phyloP scores from a whole-genome alignment of 2,113 vertebrate species.

The Alligator mississippiensis region DNA sequence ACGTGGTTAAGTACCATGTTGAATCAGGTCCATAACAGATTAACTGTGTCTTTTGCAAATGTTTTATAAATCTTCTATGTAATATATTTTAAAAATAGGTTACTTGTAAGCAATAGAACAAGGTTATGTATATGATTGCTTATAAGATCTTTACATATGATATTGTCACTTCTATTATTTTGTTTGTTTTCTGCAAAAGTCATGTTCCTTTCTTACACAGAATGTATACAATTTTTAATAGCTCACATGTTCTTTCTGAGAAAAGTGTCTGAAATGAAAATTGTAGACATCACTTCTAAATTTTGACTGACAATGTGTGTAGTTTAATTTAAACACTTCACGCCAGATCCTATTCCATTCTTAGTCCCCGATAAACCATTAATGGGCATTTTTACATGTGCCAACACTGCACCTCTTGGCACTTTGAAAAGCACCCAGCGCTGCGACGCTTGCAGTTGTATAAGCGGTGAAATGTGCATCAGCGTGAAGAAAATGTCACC shows the following conservation, averaged over 20 bases:
- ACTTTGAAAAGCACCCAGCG: too few species aligned
- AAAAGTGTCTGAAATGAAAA: not conserved
- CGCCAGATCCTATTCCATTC: too few species aligned
- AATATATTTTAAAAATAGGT: not conserved
- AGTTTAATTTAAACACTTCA: not conserved
- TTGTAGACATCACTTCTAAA: not conserved
- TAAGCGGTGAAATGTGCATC: too few species aligned
- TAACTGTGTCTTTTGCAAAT: not conserved
- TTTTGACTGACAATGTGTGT: not conserved
- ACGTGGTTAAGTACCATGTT: not conserved
- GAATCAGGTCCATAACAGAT: not conserved
- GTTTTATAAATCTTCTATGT: not conserved
- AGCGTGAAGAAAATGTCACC: too few species aligned
- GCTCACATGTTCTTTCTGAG: not conserved
- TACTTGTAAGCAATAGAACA: not conserved
- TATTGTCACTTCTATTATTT: not conserved
- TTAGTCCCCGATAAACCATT: too few species aligned
- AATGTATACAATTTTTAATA: not conserved
- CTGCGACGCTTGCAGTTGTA: too few species aligned
- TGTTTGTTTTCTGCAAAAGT: not conserved
- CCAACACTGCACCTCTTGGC: too few species aligned
- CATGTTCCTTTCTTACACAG: not conserved
- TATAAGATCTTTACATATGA: not conserved
- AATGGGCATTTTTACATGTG: too few species aligned
- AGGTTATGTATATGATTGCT: not conserved